Evolutionary conservation across 2,888 invertebrate species (phyloP), one percentile per base, ranked within the genome.

Genomic region (Dichetophora obliterata): DNA sequence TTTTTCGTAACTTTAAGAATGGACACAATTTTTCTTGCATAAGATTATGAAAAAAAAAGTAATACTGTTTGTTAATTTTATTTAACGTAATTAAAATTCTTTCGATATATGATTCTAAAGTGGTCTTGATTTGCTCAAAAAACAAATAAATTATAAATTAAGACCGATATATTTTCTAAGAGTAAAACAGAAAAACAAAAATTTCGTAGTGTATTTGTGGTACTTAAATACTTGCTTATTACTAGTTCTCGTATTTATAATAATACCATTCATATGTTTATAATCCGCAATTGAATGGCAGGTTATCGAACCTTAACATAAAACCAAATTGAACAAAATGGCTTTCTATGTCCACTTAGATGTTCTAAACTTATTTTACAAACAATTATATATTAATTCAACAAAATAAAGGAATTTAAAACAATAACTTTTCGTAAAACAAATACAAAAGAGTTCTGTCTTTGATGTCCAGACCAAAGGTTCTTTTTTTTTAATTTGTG

Each of bases 401-500:
- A 57, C 37, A 71, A 57, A 71, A 71, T 71, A 57, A 59, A 54
- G 57, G 59, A 59, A 71, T 71, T 70, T 71, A 59, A 71, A 59
- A 71, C 70, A 59, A 71, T 71, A 59, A 59, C 24, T 71, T 37
- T 71, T 71, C 59, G 57, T 71, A 71, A 43, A 71, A 34, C 57
- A 22, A 70, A n/a, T n/a, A 19, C 11, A 66, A 22, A 48, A 6
- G 1, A 19, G 27, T 24, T 43, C 14, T 43, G 11, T 43, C 43
- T 11, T 43, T 43, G 14, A 43, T 11, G 11, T 37, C 8, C 5
- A 3, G 3, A 11, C 37, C 8, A 8, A 31, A 31, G 31, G 31
- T 5, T 31, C 5, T 31, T 31, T 31, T n/a, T n/a, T n/a, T n/a
- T n/a, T n/a, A n/a, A n/a, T n/a, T n/a, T n/a, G n/a, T n/a, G n/a